A percentile compares a stretch with the other conserved stretches of the same genome.
phyloP scores from a whole-genome alignment of 2,797 vertebrate genomes.

The Pampus argenteus region DNA sequence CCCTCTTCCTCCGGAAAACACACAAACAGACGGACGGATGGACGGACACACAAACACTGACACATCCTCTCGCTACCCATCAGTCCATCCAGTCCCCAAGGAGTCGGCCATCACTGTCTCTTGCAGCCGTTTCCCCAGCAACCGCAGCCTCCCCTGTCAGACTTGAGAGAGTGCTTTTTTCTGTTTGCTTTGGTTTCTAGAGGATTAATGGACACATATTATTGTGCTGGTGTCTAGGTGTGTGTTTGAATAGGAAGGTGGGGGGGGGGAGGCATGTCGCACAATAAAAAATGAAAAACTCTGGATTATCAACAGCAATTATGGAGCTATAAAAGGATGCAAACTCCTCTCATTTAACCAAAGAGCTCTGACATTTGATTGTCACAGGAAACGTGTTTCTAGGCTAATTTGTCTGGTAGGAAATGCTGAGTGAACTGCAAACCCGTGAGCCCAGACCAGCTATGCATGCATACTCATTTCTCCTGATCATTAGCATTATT shows the following conservation, averaged over 20 bases:
- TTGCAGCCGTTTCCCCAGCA: slow-evolving; percentile 69
- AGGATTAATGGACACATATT: slow-evolving; percentile 44
- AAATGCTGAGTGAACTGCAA: slow-evolving; percentile 23
- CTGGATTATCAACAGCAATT: slow-evolving; percentile 10
- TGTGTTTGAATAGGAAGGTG: background rate
- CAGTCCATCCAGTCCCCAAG: slow-evolving; percentile 56
- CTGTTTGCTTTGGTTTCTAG: slow-evolving; percentile 51
- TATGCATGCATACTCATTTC: slow-evolving; percentile 57
- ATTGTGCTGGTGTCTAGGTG: slow-evolving; percentile 18
- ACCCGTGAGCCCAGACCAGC: slow-evolving; percentile 29
- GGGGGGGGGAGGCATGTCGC: background rate
- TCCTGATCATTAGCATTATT: slow-evolving; percentile 73
- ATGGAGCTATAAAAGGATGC: slow-evolving; percentile 6
- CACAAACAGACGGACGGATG: background rate
- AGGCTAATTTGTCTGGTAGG: slow-evolving; percentile 25
- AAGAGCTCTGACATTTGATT: slow-evolving; percentile 22
- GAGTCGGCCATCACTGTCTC: slow-evolving; percentile 70
- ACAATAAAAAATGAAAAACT: background rate
- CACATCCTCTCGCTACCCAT: slow-evolving; percentile 31
- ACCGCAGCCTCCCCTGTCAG: slow-evolving; percentile 64
- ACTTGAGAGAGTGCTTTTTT: slow-evolving; percentile 29
- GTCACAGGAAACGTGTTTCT: slow-evolving; percentile 19
- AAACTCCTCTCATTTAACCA: slow-evolving; percentile 29
- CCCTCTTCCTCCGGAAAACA: background rate
- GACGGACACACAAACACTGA: slow-evolving; percentile 30